Evolutionary conservation across 2,797 vertebrate species (phyloP).

Genomic region (Galago senegalensis): DNA sequence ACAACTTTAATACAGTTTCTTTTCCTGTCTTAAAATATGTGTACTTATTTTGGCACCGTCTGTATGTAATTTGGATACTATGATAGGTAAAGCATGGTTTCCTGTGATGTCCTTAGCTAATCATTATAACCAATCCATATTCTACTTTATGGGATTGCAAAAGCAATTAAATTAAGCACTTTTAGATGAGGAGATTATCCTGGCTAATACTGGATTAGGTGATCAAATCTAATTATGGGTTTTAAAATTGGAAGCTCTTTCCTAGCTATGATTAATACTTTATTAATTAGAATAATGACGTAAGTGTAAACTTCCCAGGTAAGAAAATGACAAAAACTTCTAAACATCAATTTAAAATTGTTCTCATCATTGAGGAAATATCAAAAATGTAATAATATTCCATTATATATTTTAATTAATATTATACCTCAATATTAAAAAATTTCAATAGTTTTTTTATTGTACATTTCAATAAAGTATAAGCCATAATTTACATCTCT

Average conservation of each 20-base stretch:
- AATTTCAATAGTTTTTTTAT: not conserved
- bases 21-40: no score
- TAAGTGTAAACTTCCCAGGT: not conserved
- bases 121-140: not conserved
- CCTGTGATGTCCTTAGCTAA: not conserved
- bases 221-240: not conserved
- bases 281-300: not conserved
- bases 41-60: no score
- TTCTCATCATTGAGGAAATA: not conserved
- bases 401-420: not conserved
- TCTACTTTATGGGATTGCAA: not conserved
- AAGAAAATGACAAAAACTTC: not conserved
- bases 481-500: not conserved
- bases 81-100: not conserved
- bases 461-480: not conserved
- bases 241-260: not conserved
- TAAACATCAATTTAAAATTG: not conserved
- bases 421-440: not conserved
- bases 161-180: not conserved
- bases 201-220: not conserved
- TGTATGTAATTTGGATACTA: not conserved
- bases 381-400: not conserved
- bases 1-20: no score
- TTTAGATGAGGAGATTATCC: not conserved
- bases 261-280: not conserved